Percentiles rank a stretch among this genome's conserved stretches.
Conservation (phyloP, 2,888 invertebrate genomes). For the Melinopterus prodromus region DNA sequence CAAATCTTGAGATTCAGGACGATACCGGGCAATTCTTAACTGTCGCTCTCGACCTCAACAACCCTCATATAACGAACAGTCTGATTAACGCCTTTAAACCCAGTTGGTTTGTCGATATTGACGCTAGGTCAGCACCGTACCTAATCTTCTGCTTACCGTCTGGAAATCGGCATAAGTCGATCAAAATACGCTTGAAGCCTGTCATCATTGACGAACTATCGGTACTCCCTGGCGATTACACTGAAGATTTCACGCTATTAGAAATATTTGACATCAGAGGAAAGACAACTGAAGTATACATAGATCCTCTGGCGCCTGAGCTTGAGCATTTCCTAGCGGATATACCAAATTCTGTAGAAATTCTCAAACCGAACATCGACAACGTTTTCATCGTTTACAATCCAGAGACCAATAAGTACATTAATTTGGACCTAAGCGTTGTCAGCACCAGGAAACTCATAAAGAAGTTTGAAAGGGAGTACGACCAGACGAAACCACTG, state of each 20-base stretch:
- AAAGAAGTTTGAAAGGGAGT: constrained; percentile 5
- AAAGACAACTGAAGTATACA: background rate
- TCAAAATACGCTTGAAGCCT: constrained; percentile 5
- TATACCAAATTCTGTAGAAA: background rate
- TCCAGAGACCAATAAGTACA: background rate
- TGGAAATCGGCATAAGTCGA: background rate
- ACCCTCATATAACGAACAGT: background rate
- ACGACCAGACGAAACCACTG: background rate
- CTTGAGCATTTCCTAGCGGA: background rate
- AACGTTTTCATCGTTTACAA: background rate
- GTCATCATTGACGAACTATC: background rate
- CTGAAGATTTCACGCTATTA: background rate
- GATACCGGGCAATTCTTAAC: constrained; percentile 11
- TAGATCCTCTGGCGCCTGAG: background rate
- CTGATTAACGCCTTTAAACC: background rate
- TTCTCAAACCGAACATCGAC: constrained; percentile 4
- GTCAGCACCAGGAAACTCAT: background rate
- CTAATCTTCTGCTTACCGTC: background rate
- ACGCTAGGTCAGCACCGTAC: background rate
- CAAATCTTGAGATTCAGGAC: constrained; percentile 8
- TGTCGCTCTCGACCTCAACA: constrained; percentile 5
- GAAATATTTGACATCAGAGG: background rate
- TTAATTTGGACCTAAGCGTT: background rate
- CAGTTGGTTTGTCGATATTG: background rate
- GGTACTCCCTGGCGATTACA: background rate